Conservation (phyloP, 2,797 vertebrate species). For the Lateolabrax maculatus region DNA sequence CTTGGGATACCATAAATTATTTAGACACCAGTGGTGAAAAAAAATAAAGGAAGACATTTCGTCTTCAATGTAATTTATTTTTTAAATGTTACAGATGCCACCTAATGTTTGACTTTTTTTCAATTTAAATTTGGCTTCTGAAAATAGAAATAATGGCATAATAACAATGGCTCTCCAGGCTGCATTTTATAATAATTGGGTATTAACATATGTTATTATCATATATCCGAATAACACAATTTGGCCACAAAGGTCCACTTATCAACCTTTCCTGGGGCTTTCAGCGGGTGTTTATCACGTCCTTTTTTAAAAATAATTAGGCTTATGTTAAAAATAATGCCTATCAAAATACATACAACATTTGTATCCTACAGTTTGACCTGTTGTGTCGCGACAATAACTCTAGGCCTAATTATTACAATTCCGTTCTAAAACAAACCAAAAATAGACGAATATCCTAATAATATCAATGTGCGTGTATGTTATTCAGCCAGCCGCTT, state of each 20-base stretch:
- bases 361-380: not conserved
- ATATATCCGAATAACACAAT: not conserved
- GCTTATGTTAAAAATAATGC: not conserved
- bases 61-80: not conserved
- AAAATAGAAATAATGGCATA: not conserved
- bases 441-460: not conserved
- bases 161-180: not conserved
- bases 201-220: not conserved
- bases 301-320: not conserved
- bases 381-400: not conserved
- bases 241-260: not conserved
- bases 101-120: not conserved
- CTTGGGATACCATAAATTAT: slow-evolving; percentile 55
- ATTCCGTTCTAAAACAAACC: not conserved
- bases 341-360: not conserved
- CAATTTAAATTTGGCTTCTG: not conserved
- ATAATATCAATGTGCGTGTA: not conserved
- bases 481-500: not conserved
- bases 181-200: not conserved
- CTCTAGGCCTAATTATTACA: not conserved
- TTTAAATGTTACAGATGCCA: not conserved
- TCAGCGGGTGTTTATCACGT: not conserved
- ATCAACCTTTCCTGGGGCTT: not conserved
- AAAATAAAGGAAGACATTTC: not conserved
- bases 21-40: slow-evolving; percentile 19